Base-by-base conservation (phyloP, 2,888 invertebrate species). In the Amphimallon solstitiale region DNA sequence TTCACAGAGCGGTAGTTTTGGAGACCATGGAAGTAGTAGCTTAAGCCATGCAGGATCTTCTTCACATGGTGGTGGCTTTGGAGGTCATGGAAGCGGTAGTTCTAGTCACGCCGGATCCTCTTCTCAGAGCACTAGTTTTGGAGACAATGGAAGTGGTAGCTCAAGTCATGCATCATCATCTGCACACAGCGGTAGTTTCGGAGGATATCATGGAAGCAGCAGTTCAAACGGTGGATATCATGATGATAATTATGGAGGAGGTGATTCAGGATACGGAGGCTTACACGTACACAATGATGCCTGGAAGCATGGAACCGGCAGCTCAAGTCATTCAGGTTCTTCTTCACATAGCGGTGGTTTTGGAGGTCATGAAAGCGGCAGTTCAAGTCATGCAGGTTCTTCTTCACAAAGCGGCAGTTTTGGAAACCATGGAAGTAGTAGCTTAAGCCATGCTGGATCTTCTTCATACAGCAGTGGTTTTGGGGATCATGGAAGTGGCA, bases 351-450 rank as follows among this genome's bases (percentile, higher is more conserved):
- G 7, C 9, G 19, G 17, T 7, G 21, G 46, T 10, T 19, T 7
- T 17, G 46, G 46, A 21, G 29, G 9, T 29, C 6, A 29, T 29
- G 5, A 9, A 29, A 46, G 46, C 21, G 46, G 21, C 4, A 46
- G 46, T 7, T 46, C 46, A 3, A 46, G 46, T 19, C 21, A 46
- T n/a, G 46, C 46, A 17, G 21, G 46, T 17, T 46, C 46, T 10
- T 46, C 46, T 7, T 15, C 46, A 2, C 46, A 46, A 7, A 19
- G 46, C 9, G 10, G 7, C 3, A n/a, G 46, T n/a, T 19, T 7
- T 46, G 46, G 46, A 46, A 21, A 21, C 21, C 21, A 7, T 7
- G 21, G 46, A 46, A 46, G 46, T n/a, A 21, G 46, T 10, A 46
- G 46, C 9, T 21, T n/a, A 5, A 46, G 46, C 9, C 46, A 46